A percentile compares a stretch with the other conserved stretches of the same genome.
These are phyloP conservation scores for Trematomus loennbergii DNA, from an alignment of 2,113 vertebrate genomes.

Conservation along the genomic window DNA sequence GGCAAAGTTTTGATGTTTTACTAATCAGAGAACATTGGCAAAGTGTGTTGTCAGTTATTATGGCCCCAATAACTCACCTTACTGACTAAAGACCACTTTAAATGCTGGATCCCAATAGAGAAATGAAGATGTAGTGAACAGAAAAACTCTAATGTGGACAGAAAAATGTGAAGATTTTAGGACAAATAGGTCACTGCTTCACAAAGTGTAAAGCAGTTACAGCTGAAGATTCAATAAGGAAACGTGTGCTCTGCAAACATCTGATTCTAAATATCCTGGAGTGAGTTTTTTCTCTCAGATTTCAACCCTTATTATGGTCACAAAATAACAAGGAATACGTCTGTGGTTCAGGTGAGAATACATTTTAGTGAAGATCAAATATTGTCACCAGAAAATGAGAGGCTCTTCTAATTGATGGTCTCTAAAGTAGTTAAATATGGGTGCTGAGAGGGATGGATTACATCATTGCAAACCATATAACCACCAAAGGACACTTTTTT, in stretches of 20 bases:
- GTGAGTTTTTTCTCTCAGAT: conserved; percentile 21
- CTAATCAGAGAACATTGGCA: conserved; percentile 1
- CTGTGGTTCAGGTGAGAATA: conserved; percentile 51
- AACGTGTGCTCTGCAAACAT: conserved; percentile 14
- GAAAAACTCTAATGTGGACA: not conserved
- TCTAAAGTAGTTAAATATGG: conserved; percentile 4
- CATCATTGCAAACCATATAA: not conserved
- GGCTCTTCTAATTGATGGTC: conserved; percentile 13
- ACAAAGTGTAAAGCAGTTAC: not conserved
- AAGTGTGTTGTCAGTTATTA: conserved; percentile 8
- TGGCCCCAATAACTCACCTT: not conserved
- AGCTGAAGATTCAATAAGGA: conserved; percentile 40
- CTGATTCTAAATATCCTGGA: conserved; percentile 48
- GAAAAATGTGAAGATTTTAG: not conserved
- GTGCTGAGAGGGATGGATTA: too few relatives aligned
- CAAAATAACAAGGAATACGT: conserved; percentile 37
- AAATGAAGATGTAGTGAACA: not conserved
- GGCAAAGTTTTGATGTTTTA: conserved; percentile 27
- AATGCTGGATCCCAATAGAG: not conserved
- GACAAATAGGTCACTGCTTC: conserved; percentile 1
- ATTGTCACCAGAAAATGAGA: conserved; percentile 34
- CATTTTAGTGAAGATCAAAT: conserved; percentile 31
- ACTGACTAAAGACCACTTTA: not conserved
- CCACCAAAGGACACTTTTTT: not conserved
- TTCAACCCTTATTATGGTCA: conserved; percentile 40